Percentiles rank a stretch among this genome's conserved stretches.
These are phyloP conservation scores for Calliopsis andreniformis DNA, from an alignment of 1,140 invertebrate species.

Conservation along the genomic window DNA sequence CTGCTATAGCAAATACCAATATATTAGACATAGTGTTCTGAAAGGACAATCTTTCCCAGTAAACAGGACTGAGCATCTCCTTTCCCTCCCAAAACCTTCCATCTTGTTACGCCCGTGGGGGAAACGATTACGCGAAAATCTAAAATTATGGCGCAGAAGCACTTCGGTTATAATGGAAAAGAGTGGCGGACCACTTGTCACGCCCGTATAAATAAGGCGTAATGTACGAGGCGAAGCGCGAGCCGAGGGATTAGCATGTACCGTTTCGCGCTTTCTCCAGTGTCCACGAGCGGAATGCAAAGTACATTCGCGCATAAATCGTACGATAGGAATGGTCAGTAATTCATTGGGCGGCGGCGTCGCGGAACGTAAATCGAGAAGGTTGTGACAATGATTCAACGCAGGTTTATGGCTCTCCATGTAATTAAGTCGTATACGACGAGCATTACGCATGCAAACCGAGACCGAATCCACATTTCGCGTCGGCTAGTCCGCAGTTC, in stretches of 20 bases:
- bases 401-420: constrained; percentile 52
- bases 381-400: constrained; percentile 66
- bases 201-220: constrained; percentile 53
- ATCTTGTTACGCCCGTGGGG: too few species aligned
- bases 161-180: not conserved
- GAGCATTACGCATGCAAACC: constrained; percentile 57
- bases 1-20: too few species aligned
- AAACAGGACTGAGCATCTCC: too few species aligned
- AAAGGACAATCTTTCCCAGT: too few species aligned
- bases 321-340: constrained; percentile 55
- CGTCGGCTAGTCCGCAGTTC: not conserved
- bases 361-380: constrained; percentile 60
- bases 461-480: constrained; percentile 23
- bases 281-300: constrained; percentile 39
- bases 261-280: constrained; percentile 18
- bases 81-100: not conserved
- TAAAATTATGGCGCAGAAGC: not conserved
- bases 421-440: constrained; percentile 64
- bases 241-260: constrained; percentile 43
- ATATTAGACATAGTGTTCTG: too few species aligned
- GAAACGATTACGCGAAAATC: not conserved
- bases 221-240: constrained; percentile 28
- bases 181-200: constrained; percentile 28
- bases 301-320: constrained; percentile 61
- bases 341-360: constrained; percentile 53